Conservation (phyloP, 2,888 invertebrate species). For the Yponomeuta cagnagella region DNA sequence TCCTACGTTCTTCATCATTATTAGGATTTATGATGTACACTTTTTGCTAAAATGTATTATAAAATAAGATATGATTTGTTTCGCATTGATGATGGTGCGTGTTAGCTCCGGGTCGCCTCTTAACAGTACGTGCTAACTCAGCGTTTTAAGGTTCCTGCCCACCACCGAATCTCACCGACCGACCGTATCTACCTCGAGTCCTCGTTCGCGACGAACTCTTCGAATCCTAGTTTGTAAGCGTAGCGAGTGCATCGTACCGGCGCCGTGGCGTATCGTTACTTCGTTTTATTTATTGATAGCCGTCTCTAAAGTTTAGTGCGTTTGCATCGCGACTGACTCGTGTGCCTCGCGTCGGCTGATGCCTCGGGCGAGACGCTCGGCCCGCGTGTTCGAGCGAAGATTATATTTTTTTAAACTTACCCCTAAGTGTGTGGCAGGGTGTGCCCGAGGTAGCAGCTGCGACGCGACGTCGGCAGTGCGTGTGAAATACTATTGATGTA, state of each 20-base stretch:
- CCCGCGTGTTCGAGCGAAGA: not conserved
- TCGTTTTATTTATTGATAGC: constrained; percentile 17
- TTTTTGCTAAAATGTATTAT: no score
- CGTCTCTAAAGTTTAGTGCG: constrained; percentile 6
- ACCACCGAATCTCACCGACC: constrained; percentile 25
- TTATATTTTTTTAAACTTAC: not conserved
- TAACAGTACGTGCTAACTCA: not conserved
- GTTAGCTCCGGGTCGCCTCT: no score
- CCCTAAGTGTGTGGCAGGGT: not conserved
- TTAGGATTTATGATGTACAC: no score
- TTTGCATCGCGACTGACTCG: constrained; percentile 26
- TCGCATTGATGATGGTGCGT: no score
- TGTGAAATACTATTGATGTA: constrained; percentile 14
- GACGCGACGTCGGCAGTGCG: not conserved
- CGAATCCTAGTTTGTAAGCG: constrained; percentile 64
- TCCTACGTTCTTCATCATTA: no score
- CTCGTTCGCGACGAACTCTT: constrained; percentile 45
- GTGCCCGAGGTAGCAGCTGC: not conserved
- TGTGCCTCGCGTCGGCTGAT: not conserved
- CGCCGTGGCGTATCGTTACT: constrained; percentile 21
- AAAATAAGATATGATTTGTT: no score
- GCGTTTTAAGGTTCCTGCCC: constrained; percentile 19
- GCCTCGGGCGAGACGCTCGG: not conserved
- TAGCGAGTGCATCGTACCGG: constrained; percentile 50
- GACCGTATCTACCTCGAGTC: constrained; percentile 31